Base-by-base conservation (phyloP, 2,888 invertebrate species). In the Cybosia mesomella region DNA sequence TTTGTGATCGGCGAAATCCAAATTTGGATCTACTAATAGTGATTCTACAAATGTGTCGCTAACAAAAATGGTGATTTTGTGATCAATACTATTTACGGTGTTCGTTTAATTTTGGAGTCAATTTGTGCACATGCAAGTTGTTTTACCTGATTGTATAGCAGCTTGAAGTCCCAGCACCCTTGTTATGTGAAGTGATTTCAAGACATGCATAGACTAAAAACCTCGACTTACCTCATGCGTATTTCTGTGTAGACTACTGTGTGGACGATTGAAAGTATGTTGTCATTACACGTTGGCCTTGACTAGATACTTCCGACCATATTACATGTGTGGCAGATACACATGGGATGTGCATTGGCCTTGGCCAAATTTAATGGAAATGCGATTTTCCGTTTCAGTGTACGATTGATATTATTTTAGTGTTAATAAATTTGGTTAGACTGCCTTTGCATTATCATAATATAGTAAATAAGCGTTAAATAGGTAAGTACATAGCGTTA, bases 101-200 rank as follows among this genome's bases (percentile, higher is more conserved):
- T 84, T 83, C 87, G 88, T 92, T 94, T 93, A 93, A 91, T 92
- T 92, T 93, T 94, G 94, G 93, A 94, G 92, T 89, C 87, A 88
- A 89, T 85, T 86, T 81, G 76, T 84, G 81, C 76, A 76, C 92
- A 92, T 92, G 92, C 93, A 88, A 70, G 21, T 83, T 76, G 63
- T 75, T 75, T 91, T 92, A 94, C 93, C 93, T 92, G 84, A 78
- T 81, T 80, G 77, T 74, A 81, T 78, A 84, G 86, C 79, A 80
- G 87, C 79, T 81, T 76, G 88, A 85, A 86, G 88, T 81, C 87
- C 94, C 94, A 89, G 89, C 90, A 93, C 93, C 49, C 92, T 80
- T 83, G 85, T 92, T 91, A 90, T 85, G 77, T 69, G 78, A 73
- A 79, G 53, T 76, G 66, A 74, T 54, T 81, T 79, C 76, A 82